Percentiles rank a stretch among this genome's conserved stretches.
phyloP scores from a whole-genome alignment of 2,888 invertebrate genomes.

The Drosophila mimica region DNA sequence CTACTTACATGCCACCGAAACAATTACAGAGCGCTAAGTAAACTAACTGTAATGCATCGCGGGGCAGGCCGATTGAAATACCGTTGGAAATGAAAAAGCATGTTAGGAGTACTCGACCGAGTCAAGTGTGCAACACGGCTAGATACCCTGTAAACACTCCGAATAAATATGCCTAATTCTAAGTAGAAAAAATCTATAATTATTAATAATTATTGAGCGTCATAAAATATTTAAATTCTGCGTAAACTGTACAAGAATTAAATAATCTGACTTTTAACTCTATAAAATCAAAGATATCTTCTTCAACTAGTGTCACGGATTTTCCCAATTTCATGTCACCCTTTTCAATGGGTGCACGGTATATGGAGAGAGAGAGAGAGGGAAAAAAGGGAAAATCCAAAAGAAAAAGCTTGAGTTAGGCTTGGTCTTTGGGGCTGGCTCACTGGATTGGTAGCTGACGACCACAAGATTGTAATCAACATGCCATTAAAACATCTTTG shows the following conservation, averaged over 20 bases:
- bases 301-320: background rate
- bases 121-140: background rate
- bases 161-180: background rate
- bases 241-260: background rate
- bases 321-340: background rate
- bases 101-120: background rate
- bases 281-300: background rate
- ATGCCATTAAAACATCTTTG: conserved; percentile 82
- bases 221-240: background rate
- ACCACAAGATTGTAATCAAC: conserved; percentile 82
- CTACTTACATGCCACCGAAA: conserved; percentile 80
- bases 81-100: conserved; percentile 60
- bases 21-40: conserved; percentile 80
- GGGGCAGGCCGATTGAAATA: conserved; percentile 66
- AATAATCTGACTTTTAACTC: background rate
- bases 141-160: background rate
- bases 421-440: conserved; percentile 14
- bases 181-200: background rate
- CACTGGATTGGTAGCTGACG: conserved; percentile 34
- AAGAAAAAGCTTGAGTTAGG: conserved; percentile 50
- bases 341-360: background rate
- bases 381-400: conserved; percentile 48
- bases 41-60: conserved; percentile 74
- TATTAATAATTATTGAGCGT: background rate
- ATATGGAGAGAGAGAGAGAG: conserved; percentile 20